Conservation (phyloP, 2,888 invertebrate species). For the Pachycephus smyrnensis region DNA sequence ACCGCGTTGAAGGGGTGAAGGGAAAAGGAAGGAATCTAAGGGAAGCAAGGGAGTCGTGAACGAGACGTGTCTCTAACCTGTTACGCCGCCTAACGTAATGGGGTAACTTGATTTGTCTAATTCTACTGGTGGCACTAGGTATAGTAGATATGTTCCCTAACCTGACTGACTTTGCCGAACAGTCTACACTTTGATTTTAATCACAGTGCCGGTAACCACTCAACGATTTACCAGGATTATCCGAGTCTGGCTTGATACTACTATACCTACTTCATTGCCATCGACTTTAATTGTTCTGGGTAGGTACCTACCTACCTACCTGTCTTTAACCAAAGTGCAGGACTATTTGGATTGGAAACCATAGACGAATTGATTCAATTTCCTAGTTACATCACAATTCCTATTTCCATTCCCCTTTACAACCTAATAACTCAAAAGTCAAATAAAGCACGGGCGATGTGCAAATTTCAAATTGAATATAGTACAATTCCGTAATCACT, state of each 20-base stretch:
- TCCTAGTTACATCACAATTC: too few relatives aligned
- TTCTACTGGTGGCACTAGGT: constrained; percentile 32
- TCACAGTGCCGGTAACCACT: constrained; percentile 24
- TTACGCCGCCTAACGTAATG: constrained; percentile 37
- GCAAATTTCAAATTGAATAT: too few relatives aligned
- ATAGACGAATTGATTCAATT: too few relatives aligned
- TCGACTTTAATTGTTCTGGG: not conserved
- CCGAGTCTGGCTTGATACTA: not conserved
- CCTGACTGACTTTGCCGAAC: constrained; percentile 32
- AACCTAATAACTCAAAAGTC: too few relatives aligned
- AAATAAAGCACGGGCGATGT: too few relatives aligned
- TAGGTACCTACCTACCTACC: not conserved
- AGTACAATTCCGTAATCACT: too few relatives aligned
- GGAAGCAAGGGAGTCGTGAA: not conserved
- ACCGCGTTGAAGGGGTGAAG: not conserved
- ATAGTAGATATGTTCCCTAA: not conserved
- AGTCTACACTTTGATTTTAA: constrained; percentile 33
- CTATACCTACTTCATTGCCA: not conserved
- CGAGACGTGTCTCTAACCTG: constrained; percentile 29
- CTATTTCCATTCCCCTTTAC: too few relatives aligned
- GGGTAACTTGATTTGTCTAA: constrained; percentile 48
- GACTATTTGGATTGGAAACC: not conserved
- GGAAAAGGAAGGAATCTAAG: not conserved
- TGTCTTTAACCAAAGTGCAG: not conserved
- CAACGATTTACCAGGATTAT: not conserved